These are phyloP conservation scores for Ammodramus savannarum DNA, from an alignment of 2,113 vertebrate species.

Conservation along the genomic window DNA sequence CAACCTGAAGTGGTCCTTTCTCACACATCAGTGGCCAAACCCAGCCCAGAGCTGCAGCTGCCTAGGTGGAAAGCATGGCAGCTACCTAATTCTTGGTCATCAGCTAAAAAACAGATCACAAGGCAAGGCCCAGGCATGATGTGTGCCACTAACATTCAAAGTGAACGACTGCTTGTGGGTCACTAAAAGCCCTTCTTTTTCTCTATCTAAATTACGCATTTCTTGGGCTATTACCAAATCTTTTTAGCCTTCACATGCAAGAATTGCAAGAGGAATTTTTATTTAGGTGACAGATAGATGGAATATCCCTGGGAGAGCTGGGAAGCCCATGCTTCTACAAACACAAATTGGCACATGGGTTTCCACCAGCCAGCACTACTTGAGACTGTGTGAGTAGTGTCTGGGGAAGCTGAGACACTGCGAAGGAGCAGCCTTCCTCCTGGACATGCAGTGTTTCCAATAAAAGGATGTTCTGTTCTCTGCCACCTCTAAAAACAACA, in stretches of 20 bases:
- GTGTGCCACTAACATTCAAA: neutral
- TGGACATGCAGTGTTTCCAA: neutral
- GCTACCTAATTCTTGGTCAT: neutral
- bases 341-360: rapidly evolving
- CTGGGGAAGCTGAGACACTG: neutral
- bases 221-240: neutral
- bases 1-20: neutral
- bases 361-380: neutral
- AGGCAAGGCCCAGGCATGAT: neutral
- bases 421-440: neutral
- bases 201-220: neutral
- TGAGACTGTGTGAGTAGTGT: neutral
- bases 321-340: neutral
- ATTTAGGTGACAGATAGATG: neutral
- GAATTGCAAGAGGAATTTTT: neutral
- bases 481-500: neutral
- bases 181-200: neutral
- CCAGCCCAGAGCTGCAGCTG: neutral
- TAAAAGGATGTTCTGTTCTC: conserved; percentile 32
- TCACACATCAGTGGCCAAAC: neutral
- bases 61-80: neutral
- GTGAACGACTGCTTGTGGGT: neutral
- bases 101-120: neutral
- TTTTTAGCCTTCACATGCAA: neutral
- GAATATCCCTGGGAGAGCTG: neutral